These are phyloP conservation scores for Zygothrica quintamaculata DNA, from an alignment of 2,888 invertebrate genomes.

Conservation along the genomic window DNA sequence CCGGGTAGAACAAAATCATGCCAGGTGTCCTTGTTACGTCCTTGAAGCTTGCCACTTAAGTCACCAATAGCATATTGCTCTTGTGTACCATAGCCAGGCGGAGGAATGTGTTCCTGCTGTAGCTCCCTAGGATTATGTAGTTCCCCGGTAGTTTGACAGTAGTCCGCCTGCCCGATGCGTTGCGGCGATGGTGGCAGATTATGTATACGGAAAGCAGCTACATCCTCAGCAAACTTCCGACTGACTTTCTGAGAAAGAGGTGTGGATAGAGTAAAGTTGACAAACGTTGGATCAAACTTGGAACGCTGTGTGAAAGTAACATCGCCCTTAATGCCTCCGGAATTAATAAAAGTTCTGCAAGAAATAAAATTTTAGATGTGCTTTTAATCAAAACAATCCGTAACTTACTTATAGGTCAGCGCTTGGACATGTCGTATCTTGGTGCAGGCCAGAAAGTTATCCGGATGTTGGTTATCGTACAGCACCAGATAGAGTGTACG, in stretches of 20 bases:
- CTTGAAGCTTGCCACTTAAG: slow-evolving; percentile 93
- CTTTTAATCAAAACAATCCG: not conserved
- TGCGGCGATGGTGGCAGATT: slow-evolving; percentile 88
- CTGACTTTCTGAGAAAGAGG: slow-evolving; percentile 88
- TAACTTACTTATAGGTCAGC: slow-evolving; percentile 89
- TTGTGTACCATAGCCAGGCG: slow-evolving; percentile 89
- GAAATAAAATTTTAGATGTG: rapidly evolving
- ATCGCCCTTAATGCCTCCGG: slow-evolving; percentile 92
- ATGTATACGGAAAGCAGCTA: slow-evolving; percentile 89
- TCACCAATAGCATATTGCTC: slow-evolving; percentile 96
- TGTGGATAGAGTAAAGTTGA: slow-evolving; percentile 89
- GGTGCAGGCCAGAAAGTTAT: slow-evolving; percentile 92
- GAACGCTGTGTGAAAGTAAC: slow-evolving; percentile 92
- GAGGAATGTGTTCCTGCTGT: slow-evolving; percentile 87
- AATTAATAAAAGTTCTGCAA: slow-evolving; percentile 89
- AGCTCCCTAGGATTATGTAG: slow-evolving; percentile 91
- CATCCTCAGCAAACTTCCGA: slow-evolving; percentile 90
- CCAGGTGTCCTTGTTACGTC: slow-evolving; percentile 88
- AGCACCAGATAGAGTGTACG: slow-evolving; percentile 92
- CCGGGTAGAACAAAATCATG: slow-evolving; percentile 89
- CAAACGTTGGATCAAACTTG: slow-evolving; percentile 93
- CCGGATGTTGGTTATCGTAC: slow-evolving; percentile 90
- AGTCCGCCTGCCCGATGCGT: slow-evolving; percentile 84
- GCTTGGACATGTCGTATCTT: slow-evolving; percentile 89
- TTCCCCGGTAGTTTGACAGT: slow-evolving; percentile 89